phyloP scores from a whole-genome alignment of 1,140 invertebrate genomes.

The Platorchestia sp. region DNA sequence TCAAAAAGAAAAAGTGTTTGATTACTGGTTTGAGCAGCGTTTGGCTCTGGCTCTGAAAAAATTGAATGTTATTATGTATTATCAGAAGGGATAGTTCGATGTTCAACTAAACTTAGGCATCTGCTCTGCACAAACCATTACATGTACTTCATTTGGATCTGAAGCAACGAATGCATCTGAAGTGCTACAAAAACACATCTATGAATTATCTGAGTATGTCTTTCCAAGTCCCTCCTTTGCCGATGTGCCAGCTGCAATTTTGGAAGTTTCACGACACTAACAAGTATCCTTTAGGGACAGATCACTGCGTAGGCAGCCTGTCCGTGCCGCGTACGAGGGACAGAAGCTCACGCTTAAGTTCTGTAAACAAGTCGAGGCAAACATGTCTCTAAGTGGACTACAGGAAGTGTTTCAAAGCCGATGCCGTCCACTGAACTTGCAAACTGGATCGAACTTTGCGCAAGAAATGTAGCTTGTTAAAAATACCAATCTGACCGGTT shows the following conservation, averaged over 20 bases:
- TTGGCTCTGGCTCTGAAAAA: no score
- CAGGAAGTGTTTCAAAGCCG: not conserved
- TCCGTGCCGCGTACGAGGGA: not conserved
- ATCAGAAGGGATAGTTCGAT: no score
- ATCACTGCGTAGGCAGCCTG: not conserved
- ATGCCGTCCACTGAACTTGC: not conserved
- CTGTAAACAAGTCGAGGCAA: not conserved
- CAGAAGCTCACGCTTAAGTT: not conserved
- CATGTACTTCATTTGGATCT: no score
- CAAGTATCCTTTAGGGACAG: not conserved
- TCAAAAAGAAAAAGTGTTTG: no score
- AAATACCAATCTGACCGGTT: not conserved
- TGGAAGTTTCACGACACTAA: not conserved
- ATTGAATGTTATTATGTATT: no score
- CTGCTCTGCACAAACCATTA: no score
- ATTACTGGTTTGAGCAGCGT: no score
- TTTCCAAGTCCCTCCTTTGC: not conserved
- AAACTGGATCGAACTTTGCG: not conserved
- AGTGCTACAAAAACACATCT: no score
- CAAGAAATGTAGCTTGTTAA: not conserved
- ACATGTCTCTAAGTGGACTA: not conserved
- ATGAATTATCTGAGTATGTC: no score
- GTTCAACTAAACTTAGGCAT: no score
- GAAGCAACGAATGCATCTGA: no score
- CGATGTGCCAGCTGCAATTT: not conserved